Base-by-base conservation (phyloP, 2,113 vertebrate species). In the Callipepla californica region DNA sequence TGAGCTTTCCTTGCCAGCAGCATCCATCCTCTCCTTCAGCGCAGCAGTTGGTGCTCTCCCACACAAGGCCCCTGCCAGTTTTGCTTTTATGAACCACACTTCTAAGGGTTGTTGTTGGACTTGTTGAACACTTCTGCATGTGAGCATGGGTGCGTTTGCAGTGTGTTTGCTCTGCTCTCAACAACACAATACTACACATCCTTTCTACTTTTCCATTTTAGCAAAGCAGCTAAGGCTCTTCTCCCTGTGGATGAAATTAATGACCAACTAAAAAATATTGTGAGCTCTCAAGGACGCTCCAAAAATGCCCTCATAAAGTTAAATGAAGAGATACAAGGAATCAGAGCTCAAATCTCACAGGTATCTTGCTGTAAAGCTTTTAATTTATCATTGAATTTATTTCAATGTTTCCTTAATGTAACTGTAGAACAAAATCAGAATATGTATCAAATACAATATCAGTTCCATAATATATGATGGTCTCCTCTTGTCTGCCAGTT, bases 181-280 rank as follows among this genome's bases (percentile, higher is more conserved):
- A 42, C 8, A 28, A 30, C 44, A 67, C 0, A 1, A 61, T 51
- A 73, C 13, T 74, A 89, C 15, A 42, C 25, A 11, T 0, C 0
- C 67, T 53, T 57, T 87, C 72, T 89, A 79, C 80, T 96, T 74
- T 96, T 95, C 53, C 66, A n/a, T 83, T 93, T 92, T 75, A 99
- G 99, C 91, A 96, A 98, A 76, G 89, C 85, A 95, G 95, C 96
- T n/a, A 97, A 97, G 84, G 85, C 69, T 78, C 96, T 98, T 17
- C 63, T 9, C 3, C 93, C 97, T 70, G 87, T 97, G 68, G 94
- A 83, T 13, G 95, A 97, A 76, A 96, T 97, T 28, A 78, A 67
- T 80, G 95, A 79, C 58, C 84, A 94, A 47, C 76, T 99, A 47
- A 97, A 97, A 58, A 94, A 97, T 45, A 92, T 97, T 50, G 94